These are phyloP conservation scores for Nesidiocoris tenuis DNA, from an alignment of 2,888 invertebrate species.

Conservation along the genomic window DNA sequence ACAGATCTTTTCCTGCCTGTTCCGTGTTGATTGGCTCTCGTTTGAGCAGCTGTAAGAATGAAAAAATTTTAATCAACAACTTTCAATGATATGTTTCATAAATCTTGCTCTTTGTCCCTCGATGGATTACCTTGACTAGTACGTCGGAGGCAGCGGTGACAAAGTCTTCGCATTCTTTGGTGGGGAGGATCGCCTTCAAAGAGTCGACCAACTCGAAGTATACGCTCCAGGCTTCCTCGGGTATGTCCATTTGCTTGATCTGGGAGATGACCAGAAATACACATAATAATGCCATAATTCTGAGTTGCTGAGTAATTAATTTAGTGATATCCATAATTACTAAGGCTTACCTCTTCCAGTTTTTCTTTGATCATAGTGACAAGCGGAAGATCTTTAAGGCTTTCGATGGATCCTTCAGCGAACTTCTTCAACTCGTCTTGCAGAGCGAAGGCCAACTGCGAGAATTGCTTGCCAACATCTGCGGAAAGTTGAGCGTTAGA, in stretches of 20 bases:
- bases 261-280: constrained; percentile 51
- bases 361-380: constrained; percentile 56
- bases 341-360: constrained; percentile 54
- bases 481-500: no score
- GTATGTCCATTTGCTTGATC: constrained; percentile 56
- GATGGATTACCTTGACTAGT: constrained; percentile 57
- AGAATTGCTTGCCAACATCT: constrained; percentile 54
- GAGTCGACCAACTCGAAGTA: constrained; percentile 61
- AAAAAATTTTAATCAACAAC: no score
- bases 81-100: no score
- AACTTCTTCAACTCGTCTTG: constrained; percentile 56
- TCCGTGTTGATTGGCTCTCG: constrained; percentile 62
- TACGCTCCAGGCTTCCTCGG: constrained; percentile 61
- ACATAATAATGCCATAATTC: background rate
- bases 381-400: constrained; percentile 57
- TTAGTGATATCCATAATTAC: no score
- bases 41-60: constrained; percentile 60
- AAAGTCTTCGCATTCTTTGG: constrained; percentile 64
- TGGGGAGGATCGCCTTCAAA: constrained; percentile 63
- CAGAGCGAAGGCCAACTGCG: constrained; percentile 53
- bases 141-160: constrained; percentile 63
- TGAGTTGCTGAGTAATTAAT: no score
- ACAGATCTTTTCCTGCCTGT: constrained; percentile 64
- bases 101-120: no score
- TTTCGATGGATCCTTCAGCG: constrained; percentile 55